Base-by-base conservation (phyloP, 2,797 vertebrate genomes). In the Sebastes itinus region DNA sequence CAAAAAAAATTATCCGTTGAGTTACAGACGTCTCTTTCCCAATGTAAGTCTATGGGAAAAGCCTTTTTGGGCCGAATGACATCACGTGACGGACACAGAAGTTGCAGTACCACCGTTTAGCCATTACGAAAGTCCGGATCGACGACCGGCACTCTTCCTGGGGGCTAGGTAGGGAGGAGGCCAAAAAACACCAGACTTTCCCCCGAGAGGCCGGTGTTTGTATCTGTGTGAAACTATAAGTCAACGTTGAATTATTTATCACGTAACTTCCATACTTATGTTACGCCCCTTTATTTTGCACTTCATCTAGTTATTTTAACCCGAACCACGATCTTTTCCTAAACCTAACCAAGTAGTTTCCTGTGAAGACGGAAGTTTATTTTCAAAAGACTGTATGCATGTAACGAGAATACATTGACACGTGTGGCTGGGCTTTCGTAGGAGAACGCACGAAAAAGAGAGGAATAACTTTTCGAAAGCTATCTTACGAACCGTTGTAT, bases 31-130 rank as follows among this genome's bases (percentile, higher is more conserved):
- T 14, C 35, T 38, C 5, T 14, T 38, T 38, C 0, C 35, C 35
- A 38, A 38, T 38, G 35, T 38, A 38, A 38, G 5, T 38, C 35
- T 38, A 38, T 14, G 35, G 35, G 13, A 6, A 38, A 38, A 38
- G 13, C 35, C 13, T 38, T 38, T 38, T 38, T 38, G 35, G 35
- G 35, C 35, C 35, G 0, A 38, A 38, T 38, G 35, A 0, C 35
- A 38, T 38, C 35, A 38, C 13, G 13, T 38, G 35, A 38, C 33
- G 9, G 9, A 32, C 33, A 35, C 1, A 1, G 4, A 38, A 38
- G 35, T 38, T 38, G 35, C 35, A 38, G 35, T 38, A 14, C 13
- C 0, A 0, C 35, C 0, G 35, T 38, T 38, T 38, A 0, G 13
- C 35, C 13, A 38, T 0, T 38, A 6, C 13, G 0, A 38, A 38